Percentiles rank a stretch among this genome's conserved stretches.
Evolutionary conservation across 2,888 invertebrate genomes (phyloP).

Genomic region (Eulithis prunata): DNA sequence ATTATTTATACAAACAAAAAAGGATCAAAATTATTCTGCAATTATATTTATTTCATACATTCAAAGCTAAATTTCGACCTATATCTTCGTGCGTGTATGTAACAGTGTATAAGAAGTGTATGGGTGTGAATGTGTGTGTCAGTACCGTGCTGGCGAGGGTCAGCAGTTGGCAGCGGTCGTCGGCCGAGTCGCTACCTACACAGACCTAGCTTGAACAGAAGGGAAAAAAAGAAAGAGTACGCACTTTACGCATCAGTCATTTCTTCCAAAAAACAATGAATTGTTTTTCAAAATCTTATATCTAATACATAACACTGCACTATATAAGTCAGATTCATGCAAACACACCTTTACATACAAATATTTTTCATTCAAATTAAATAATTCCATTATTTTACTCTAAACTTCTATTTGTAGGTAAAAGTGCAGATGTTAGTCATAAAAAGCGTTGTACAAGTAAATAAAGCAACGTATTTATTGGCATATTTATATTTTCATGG

Average conservation of each 20-base stretch:
- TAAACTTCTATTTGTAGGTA: constrained; percentile 23
- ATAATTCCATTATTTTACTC: not conserved
- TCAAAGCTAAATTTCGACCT: constrained; percentile 11
- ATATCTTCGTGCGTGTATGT: constrained; percentile 24
- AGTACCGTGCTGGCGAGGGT: constrained; percentile 77
- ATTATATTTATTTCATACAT: not conserved
- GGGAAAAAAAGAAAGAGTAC: constrained; percentile 81
- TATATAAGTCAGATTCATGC: constrained; percentile 50
- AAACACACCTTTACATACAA: constrained; percentile 31
- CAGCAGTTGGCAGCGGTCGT: constrained; percentile 69
- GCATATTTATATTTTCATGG: constrained; percentile 17
- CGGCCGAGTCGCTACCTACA: constrained; percentile 80
- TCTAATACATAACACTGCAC: constrained; percentile 49
- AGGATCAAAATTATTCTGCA: constrained; percentile 6
- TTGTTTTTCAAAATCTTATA: constrained; percentile 56
- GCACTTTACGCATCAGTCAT: constrained; percentile 82
- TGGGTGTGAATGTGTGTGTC: constrained; percentile 56
- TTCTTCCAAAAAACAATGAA: constrained; percentile 67
- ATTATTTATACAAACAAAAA: constrained; percentile 7
- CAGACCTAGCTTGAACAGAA: constrained; percentile 85
- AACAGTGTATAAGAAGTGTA: constrained; percentile 38
- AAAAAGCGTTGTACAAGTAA: constrained; percentile 23
- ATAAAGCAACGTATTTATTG: constrained; percentile 28
- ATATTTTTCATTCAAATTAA: constrained; percentile 1
- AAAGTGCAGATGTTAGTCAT: constrained; percentile 28